Base-by-base conservation (phyloP, 1,140 invertebrate genomes). In the Holcopasites calliopsidis region DNA sequence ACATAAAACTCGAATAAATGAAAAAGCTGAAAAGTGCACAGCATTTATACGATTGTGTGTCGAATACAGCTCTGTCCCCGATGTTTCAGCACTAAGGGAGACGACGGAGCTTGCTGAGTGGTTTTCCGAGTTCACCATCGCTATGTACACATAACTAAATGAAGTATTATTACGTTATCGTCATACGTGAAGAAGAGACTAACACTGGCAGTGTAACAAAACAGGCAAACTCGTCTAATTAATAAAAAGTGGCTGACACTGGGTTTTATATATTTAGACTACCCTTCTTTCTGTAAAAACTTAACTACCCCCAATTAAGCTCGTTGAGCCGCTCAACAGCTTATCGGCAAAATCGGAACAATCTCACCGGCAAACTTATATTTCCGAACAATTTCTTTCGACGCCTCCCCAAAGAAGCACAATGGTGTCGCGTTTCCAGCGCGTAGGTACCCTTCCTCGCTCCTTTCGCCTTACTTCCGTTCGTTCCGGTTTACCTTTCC, bases 61-160 rank as follows among this genome's bases (percentile, higher is more conserved):
- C 52, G 49, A 69, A 28, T 50, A 18, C 28, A 75, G 35, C 28
- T 66, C 47, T 61, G 28, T 75, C 50, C 68, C 16, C 33, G 26
- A 8, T 42, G 38, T 68, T 64, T 78, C 55, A 33, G 42, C 38
- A 54, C 18, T 42, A 49, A 44, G 38, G 5, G 28, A 50, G 35
- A 40, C 49, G 62, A 77, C 66, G 60, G 76, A 68, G 60, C 66
- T 71, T 42, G 26, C 76, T 83, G 81, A 83, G 81, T 82, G 81
- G 81, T 83, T 82, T 83, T 76, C 54, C 81, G 65, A 82, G 81
- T 83, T 82, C 81, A 40, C 66, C 40, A 50, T 77, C n/a, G 65
- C 54, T 40, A 58, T 47, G 42, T 73, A 55, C 61, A 68, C 54
- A 73, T 62, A 54, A 60, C 49, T 50, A 40, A 6, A 42, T n/a